Percentiles rank a stretch among this genome's conserved stretches.
Evolutionary conservation across 2,797 vertebrate species (phyloP).

Genomic region (Potorous gilbertii): DNA sequence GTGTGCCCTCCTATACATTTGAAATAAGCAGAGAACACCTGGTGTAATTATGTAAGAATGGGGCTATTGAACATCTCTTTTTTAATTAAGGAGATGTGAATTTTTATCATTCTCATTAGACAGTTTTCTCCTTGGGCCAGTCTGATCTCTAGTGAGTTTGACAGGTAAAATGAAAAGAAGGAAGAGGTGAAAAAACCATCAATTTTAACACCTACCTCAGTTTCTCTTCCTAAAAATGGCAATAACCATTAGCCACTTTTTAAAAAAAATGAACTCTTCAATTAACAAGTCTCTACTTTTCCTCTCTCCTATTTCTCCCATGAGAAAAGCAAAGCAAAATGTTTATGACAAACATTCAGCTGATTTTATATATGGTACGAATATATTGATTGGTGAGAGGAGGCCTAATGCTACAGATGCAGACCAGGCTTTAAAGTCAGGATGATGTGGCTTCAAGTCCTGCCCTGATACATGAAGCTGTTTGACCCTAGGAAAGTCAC

Average conservation of each 20-base stretch:
- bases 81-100: slow-evolving; percentile 57
- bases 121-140: slow-evolving; percentile 25
- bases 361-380: not conserved
- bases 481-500: not conserved
- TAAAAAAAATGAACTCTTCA: not conserved
- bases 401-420: not conserved
- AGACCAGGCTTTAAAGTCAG: not conserved
- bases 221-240: not conserved
- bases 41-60: slow-evolving; percentile 55
- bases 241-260: not conserved
- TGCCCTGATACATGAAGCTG: not conserved
- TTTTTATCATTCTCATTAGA: slow-evolving; percentile 45
- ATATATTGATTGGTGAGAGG: not conserved
- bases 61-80: slow-evolving; percentile 3
- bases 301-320: not conserved
- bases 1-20: not conserved
- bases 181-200: not conserved
- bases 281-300: not conserved
- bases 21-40: slow-evolving; percentile 57
- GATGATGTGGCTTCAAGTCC: not conserved
- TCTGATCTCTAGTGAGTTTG: slow-evolving; percentile 30
- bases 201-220: not conserved
- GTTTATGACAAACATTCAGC: not conserved
- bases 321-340: not conserved
- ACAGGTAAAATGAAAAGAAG: not conserved